These are phyloP conservation scores for Colaptes auratus DNA, from an alignment of 2,113 vertebrate species.

Conservation along the genomic window DNA sequence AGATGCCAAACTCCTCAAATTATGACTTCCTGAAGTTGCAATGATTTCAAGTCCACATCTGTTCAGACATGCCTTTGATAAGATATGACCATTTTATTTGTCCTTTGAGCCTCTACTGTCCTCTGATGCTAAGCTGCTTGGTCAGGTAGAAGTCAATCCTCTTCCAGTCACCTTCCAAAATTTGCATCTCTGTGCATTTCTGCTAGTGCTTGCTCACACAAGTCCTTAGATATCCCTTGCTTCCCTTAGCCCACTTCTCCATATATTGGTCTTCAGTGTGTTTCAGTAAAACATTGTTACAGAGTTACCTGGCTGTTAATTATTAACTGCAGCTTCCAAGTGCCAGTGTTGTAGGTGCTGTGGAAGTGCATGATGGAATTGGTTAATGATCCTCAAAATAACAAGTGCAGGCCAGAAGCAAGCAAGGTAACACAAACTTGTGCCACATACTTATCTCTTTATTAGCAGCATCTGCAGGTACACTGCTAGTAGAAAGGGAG, in stretches of 20 bases:
- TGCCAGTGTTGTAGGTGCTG: not conserved
- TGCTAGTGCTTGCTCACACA: accelerated
- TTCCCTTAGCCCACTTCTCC: not conserved
- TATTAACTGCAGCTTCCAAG: not conserved
- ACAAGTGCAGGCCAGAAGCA: not conserved
- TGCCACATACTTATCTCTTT: not conserved
- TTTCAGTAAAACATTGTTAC: not conserved
- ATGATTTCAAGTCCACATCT: not conserved
- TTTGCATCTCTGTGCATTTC: not conserved
- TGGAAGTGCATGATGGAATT: not conserved
- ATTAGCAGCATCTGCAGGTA: not conserved
- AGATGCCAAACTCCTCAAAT: not conserved
- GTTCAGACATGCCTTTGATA: not conserved
- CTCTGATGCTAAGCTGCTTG: not conserved
- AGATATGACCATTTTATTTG: not conserved
- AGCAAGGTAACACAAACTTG: not conserved
- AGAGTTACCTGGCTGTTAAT: not conserved
- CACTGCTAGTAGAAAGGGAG: not conserved
- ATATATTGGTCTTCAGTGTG: not conserved
- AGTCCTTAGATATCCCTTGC: not conserved
- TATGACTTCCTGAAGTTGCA: not conserved
- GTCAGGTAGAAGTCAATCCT: not conserved
- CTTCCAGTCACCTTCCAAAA: not conserved
- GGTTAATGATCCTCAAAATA: not conserved
- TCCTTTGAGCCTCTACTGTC: not conserved